Evolutionary conservation across 2,797 vertebrate genomes (phyloP), one percentile per base, ranked within the genome.

Genomic region (Acrossocheilus fasciatus): DNA sequence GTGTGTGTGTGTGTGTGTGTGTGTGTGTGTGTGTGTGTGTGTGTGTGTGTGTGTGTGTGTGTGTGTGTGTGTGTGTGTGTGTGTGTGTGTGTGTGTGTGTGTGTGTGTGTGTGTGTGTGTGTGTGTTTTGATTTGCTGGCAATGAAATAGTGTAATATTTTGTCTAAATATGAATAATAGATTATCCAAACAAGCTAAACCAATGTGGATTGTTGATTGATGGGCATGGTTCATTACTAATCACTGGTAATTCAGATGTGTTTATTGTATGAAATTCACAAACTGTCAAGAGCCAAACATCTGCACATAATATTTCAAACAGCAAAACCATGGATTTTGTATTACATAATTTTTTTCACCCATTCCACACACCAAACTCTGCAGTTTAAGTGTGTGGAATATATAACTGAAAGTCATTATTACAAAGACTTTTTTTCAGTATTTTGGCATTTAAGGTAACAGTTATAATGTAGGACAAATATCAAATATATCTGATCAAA

Each of bases 211-310:
- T 34, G 11, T 43, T 83, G 73, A 84, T 52, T 66, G 43, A 50
- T 75, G 43, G 34, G 20, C 18, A 36, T 47, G 59, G n/a, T 68
- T 66, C 26, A 47, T 47, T 68, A 23, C 30, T 36, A 64, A 83
- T 75, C 6, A n/a, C 41, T 54, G 43, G 54, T 36, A 34, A 73
- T 70, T 72, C 2, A 18, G 8, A 76, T 66, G 7, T 34, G 78
- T 81, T 81, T 66, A 50, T 66, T 66, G 62, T 50, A 36, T 47
- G 26, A 66, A 81, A 36, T 45, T 68, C 52, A 57, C 75, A 77
- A 57, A 77, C 75, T 39, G 73, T 34, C 20, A 77, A 57, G 50
- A 57, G 20, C 74, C 15, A 79, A 62, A 43, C 54, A 79, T 79
- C 77, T 62, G 77, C 43, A 47, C 59, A 45, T 50, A 68, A 66